These are phyloP conservation scores for Montipora foliosa DNA, from an alignment of 64 coral and sea anemone genomes.

Conservation along the genomic window DNA sequence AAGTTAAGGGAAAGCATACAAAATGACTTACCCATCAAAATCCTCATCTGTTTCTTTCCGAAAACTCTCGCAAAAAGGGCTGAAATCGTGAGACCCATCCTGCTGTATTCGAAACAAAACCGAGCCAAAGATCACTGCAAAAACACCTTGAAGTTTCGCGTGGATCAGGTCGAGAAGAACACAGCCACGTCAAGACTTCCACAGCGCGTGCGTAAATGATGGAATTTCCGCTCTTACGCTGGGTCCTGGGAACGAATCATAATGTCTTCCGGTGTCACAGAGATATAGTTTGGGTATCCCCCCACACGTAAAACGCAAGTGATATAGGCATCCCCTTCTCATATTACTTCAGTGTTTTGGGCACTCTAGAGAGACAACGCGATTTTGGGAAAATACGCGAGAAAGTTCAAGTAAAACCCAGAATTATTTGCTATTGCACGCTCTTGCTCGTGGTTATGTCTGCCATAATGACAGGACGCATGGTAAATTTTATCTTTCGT, in stretches of 20 bases:
- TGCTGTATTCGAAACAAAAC: neutral
- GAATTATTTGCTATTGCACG: too few species aligned
- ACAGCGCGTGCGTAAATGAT: constrained; percentile 81
- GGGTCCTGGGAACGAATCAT: neutral
- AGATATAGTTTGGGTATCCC: too few species aligned
- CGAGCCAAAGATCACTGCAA: neutral
- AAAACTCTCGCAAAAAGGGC: constrained; percentile 79
- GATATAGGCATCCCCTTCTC: too few species aligned
- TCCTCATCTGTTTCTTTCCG: constrained; percentile 81
- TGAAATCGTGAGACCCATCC: constrained; percentile 89
- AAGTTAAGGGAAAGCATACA: neutral
- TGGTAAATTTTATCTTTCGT: too few species aligned
- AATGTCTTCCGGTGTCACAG: neutral
- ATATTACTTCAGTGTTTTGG: too few species aligned
- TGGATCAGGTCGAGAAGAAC: constrained; percentile 80
- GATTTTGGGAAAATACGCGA: too few species aligned
- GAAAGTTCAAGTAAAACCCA: too few species aligned
- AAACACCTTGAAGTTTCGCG: constrained; percentile 32
- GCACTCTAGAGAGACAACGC: too few species aligned
- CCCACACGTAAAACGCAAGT: too few species aligned
- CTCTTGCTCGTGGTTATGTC: too few species aligned
- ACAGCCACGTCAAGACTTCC: constrained; percentile 92
- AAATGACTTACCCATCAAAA: constrained; percentile 85
- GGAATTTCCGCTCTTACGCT: constrained; percentile 16
- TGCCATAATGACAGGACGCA: too few species aligned